Conservation (phyloP, 2,888 invertebrate species). For the Dolomedes plantarius region DNA sequence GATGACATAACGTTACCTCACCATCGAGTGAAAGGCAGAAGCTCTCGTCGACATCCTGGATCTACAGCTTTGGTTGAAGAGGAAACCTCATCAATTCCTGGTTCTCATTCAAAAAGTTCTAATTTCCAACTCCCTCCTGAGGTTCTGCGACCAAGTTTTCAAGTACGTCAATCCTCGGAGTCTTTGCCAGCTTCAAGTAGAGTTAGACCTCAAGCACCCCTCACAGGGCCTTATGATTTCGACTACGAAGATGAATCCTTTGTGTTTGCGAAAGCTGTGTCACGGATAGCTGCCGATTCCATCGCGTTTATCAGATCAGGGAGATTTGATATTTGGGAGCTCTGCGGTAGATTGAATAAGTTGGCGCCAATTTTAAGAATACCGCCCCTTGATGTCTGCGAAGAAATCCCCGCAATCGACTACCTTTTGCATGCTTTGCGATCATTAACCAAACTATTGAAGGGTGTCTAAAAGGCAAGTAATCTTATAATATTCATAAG, state of each 20-base stretch:
- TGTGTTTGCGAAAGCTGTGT: conserved; percentile 10
- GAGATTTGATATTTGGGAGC: conserved; percentile 1
- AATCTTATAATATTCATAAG: no score
- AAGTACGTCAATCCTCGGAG: neutral
- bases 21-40: no score
- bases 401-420: conserved; percentile 30
- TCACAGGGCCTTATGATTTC: neutral
- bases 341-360: conserved; percentile 27
- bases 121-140: neutral
- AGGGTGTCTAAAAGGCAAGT: conserved; percentile 11
- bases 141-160: neutral
- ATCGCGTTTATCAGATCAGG: conserved; percentile 24
- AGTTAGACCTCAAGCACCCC: no score
- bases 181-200: no score
- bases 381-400: conserved; percentile 26
- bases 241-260: neutral
- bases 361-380: conserved; percentile 27
- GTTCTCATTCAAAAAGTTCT: no score
- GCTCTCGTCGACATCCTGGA: no score
- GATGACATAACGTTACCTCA: no score
- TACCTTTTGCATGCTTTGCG: conserved; percentile 33
- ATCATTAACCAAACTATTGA: conserved; percentile 15
- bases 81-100: no score
- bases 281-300: neutral
- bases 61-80: no score